Evolutionary conservation across 1,140 invertebrate species (phyloP).

Genomic region (Nasonia longicornis): DNA sequence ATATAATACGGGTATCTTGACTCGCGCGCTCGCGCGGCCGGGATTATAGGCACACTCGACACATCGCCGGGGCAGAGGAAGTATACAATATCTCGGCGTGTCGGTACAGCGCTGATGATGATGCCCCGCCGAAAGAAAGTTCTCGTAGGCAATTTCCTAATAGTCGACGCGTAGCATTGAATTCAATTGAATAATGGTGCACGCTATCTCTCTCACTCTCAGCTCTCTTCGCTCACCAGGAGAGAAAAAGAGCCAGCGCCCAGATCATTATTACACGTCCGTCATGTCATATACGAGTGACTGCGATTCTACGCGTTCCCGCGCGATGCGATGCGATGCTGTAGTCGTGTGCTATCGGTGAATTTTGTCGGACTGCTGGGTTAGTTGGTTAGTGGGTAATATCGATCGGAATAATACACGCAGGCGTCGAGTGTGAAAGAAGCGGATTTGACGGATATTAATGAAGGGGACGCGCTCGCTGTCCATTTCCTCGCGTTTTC

Average conservation of each 20-base stretch:
- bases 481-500: too few species aligned
- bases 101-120: slow-evolving; percentile 39
- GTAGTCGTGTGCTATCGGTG: background rate
- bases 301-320: slow-evolving; percentile 57
- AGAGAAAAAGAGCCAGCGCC: slow-evolving; percentile 58
- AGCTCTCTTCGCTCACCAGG: slow-evolving; percentile 12
- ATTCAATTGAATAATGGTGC: slow-evolving; percentile 69
- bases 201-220: background rate
- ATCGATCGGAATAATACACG: background rate
- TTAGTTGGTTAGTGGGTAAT: slow-evolving; percentile 3
- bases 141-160: slow-evolving; percentile 69
- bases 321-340: background rate
- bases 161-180: slow-evolving; percentile 66
- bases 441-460: too few species aligned
- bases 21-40: background rate
- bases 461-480: too few species aligned
- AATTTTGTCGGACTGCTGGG: background rate
- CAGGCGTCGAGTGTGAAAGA: too few species aligned
- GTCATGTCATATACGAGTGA: slow-evolving; percentile 52
- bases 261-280: slow-evolving; percentile 59
- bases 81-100: slow-evolving; percentile 47
- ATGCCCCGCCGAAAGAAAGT: slow-evolving; percentile 67
- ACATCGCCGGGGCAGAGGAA: slow-evolving; percentile 19
- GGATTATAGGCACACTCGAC: background rate
- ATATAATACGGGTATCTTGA: background rate